Conservation (phyloP, 2,888 invertebrate genomes). For the Leptinotarsa tumamoca region DNA sequence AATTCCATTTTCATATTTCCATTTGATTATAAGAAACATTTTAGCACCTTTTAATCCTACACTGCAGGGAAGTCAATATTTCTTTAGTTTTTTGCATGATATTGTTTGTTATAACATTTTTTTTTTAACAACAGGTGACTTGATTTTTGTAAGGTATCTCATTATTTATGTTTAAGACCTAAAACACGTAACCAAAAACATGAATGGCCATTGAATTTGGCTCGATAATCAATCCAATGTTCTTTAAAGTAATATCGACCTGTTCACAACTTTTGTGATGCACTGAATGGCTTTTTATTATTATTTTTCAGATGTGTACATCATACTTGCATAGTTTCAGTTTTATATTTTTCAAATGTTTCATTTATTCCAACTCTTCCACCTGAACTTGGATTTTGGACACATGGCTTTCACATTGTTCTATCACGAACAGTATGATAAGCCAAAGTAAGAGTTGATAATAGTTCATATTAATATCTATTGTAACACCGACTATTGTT, state of each 20-base stretch:
- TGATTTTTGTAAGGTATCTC: not conserved
- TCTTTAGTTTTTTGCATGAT: not conserved
- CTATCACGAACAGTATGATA: not conserved
- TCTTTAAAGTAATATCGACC: not conserved
- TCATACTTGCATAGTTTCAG: not conserved
- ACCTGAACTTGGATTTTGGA: not conserved
- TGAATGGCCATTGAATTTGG: too few species aligned
- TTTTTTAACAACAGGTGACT: not conserved
- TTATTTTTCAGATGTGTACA: not conserved
- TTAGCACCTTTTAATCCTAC: not conserved
- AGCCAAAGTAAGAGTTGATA: not conserved
- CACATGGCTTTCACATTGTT: not conserved
- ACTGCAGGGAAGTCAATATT: not conserved
- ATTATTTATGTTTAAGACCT: not conserved
- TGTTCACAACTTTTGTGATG: not conserved
- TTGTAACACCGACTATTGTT: not conserved
- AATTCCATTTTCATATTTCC: constrained; percentile 13
- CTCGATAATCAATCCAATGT: not conserved
- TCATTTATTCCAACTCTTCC: not conserved
- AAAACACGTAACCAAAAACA: too few species aligned
- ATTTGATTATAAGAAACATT: not conserved
- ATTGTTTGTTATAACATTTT: not conserved
- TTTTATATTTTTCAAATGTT: not conserved
- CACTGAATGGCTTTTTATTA: not conserved
- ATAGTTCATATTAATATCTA: not conserved